A percentile compares a stretch with the other conserved stretches of the same genome.
Conservation (phyloP, 2,888 invertebrate genomes). For the Hanleya hanleyi region DNA sequence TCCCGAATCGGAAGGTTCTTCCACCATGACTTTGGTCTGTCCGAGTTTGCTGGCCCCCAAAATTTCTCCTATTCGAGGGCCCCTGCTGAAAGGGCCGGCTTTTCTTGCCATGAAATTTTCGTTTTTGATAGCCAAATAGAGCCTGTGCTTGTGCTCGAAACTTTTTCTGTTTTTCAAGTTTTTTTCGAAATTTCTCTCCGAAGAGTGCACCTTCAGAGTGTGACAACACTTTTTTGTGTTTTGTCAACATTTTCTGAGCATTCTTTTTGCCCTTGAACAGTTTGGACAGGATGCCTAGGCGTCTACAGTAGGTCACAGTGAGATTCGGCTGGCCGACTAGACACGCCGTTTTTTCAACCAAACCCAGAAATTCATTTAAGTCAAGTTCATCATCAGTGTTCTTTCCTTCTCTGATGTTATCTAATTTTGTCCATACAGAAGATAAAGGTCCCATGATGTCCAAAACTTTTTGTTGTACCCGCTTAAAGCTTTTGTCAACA, state of each 20-base stretch:
- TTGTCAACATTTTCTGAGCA: neutral
- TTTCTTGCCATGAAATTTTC: no score
- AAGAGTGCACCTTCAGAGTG: slow-evolving; percentile 3
- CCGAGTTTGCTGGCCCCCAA: no score
- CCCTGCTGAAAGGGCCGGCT: no score
- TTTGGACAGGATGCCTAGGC: neutral
- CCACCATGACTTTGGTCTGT: no score
- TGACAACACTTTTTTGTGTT: neutral
- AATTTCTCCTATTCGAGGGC: no score
- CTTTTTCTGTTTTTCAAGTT: neutral
- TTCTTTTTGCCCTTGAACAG: slow-evolving; percentile 10
- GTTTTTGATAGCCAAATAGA: neutral
- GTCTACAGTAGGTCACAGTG: neutral
- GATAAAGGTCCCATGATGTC: slow-evolving; percentile 14
- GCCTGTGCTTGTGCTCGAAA: neutral
- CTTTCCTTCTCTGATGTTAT: neutral
- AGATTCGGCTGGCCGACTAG: slow-evolving; percentile 14
- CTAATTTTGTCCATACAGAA: slow-evolving; percentile 4
- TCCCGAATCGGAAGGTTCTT: no score
- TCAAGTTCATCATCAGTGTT: neutral
- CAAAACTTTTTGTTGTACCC: neutral
- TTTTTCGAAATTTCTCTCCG: slow-evolving; percentile 8
- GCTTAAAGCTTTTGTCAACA: slow-evolving; percentile 3
- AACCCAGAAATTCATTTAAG: neutral
- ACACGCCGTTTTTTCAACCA: slow-evolving; percentile 13